Evolutionary conservation across 2,888 invertebrate species (phyloP), one percentile per base, ranked within the genome.

Genomic region (Pollenia griseotomentosa): DNA sequence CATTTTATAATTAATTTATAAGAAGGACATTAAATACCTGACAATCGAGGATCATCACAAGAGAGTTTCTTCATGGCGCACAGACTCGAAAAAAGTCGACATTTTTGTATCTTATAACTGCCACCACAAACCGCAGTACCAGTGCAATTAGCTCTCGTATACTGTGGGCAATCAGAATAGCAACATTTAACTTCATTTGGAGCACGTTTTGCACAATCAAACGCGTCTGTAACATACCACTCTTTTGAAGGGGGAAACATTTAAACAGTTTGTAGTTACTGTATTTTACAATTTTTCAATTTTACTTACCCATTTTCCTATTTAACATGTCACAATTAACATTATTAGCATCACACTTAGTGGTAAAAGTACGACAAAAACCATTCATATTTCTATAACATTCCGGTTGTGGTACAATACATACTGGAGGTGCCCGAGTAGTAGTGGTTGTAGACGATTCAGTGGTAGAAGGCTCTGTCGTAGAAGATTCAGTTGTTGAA

Each of bases 361-460:
- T 65, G 4, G 11, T 3, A 11, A 65, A 65, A 2, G 10, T 16
- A 5, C 63, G 63, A 19, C 63, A 65, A 11, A 44, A 44, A 42
- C 63, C 44, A 44, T 65, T 44, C 11, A 11, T 16, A 65, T 65
- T 65, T 65, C 6, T 12, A 44, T 65, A 65, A 19, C 65, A 65
- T 16, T 65, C 1, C 6, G 16, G 40, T n/a, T 40, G 42, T 8
- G 44, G 44, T 19, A 65, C 16, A 2, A 0, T 11, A 46, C 63
- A 65, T 11, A 14, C 14, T 33, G 14, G 6, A 1, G 33, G 33
- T 14, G 33, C 23, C 23, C 2, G 40, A 14, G 9, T 61, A 0
- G 65, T 44, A 19, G 23, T 23, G 1, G 23, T n/a, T n/a, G n/a
- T n/a, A n/a, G n/a, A n/a, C n/a, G n/a, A n/a, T n/a, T n/a, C n/a